Base-by-base conservation (phyloP, 2,888 invertebrate species). In the Toxonevra muliebris region DNA sequence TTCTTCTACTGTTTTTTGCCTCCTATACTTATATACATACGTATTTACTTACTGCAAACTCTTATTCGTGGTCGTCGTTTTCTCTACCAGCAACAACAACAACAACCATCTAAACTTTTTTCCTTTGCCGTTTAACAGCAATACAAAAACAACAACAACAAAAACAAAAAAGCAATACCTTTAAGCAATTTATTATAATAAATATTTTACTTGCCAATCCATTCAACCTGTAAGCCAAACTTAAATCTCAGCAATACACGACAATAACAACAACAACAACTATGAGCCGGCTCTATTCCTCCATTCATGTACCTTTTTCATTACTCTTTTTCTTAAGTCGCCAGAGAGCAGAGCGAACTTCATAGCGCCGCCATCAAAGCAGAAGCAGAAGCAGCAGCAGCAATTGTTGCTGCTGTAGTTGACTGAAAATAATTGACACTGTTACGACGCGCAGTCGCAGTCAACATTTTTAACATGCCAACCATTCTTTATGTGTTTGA, bases 161-260 rank as follows among this genome's bases (percentile, higher is more conserved):
- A n/a, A n/a, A n/a, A n/a, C n/a, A 61, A 8, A 30, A 3, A 11
- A 61, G 43, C 30, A 7, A 30, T 30, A 66, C 63, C 60, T 66
- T 69, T 63, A 54, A 69, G 63, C 66, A 62, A 69, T 69, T 69
- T 66, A 69, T 69, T 69, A 69, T 60, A 69, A 69, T 69, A 67
- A 30, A 52, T 59, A 43, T 12, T 50, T 68, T 45, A 50, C 57
- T 62, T 63, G 53, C 50, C 65, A 59, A 69, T 57, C 57, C 58
- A 65, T 57, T 69, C 68, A 69, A 69, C 68, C 65, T 69, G 68
- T 53, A 61, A 65, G 65, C 61, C 68, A 58, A 54, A 55, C 41
- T 30, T 41, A 41, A 68, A 64, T 60, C 68, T 68, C 60, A 58
- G 52, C 52, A 52, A 7, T 40, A 13, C 8, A 9, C 5, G n/a